Evolutionary conservation across 64 coral and sea anemone species (phyloP).

Genomic region (Anthopleura sola): DNA sequence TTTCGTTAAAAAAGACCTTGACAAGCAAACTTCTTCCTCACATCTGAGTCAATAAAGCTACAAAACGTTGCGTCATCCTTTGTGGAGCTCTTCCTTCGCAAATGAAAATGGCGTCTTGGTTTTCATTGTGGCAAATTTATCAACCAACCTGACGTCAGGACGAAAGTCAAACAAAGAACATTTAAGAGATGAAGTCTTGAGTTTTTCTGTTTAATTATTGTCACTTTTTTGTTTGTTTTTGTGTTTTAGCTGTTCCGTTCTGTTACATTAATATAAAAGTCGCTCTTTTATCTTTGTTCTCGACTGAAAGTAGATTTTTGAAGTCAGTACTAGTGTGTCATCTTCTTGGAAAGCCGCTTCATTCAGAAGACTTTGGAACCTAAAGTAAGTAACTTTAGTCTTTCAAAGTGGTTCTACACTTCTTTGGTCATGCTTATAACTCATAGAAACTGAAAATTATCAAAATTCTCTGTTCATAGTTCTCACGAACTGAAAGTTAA

Average conservation of each 20-base stretch:
- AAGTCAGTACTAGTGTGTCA: not conserved
- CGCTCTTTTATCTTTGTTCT: not conserved
- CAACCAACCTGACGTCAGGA: not conserved
- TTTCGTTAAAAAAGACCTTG: not conserved
- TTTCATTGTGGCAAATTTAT: not conserved
- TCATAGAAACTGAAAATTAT: too few relatives aligned
- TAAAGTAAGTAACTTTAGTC: too few relatives aligned
- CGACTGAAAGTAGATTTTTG: not conserved
- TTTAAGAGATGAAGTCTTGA: not conserved
- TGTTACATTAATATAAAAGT: not conserved
- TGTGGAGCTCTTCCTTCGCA: not conserved
- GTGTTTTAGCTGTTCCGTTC: not conserved
- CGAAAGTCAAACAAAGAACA: not conserved
- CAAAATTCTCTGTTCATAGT: too few relatives aligned
- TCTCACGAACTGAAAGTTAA: not conserved
- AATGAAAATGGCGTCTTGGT: not conserved
- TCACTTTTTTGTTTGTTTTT: not conserved
- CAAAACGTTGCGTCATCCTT: not conserved
- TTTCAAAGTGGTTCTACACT: too few relatives aligned
- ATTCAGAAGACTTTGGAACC: not conserved
- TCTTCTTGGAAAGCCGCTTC: not conserved
- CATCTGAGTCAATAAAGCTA: not conserved
- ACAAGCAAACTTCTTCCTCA: not conserved
- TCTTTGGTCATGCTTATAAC: too few relatives aligned
- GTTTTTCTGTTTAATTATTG: not conserved